Conservation (phyloP, 2,113 vertebrate genomes). For the Cyanoderma ruficeps region DNA sequence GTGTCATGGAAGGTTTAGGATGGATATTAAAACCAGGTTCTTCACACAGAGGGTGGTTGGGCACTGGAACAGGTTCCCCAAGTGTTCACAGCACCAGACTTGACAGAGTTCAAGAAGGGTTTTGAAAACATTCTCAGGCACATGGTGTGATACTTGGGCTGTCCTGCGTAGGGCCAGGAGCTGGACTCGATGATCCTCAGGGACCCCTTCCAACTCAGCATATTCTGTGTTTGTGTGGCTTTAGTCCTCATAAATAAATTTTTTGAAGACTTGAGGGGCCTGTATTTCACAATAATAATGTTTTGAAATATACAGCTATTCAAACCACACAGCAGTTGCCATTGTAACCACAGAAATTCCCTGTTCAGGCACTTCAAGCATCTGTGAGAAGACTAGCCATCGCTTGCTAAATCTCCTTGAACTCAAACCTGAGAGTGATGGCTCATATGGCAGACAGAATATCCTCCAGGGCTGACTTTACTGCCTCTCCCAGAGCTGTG, state of each 20-base stretch:
- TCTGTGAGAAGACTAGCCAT: neutral
- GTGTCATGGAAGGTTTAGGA: neutral
- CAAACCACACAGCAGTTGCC: neutral
- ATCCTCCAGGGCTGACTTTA: neutral
- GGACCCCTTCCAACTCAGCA: neutral
- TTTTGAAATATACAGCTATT: neutral
- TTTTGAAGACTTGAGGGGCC: neutral
- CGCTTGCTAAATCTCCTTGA: neutral
- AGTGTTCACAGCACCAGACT: too few species aligned
- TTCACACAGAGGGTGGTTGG: neutral
- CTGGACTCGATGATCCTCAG: rapidly evolving
- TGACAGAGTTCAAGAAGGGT: neutral
- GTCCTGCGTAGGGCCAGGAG: neutral
- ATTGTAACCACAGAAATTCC: neutral
- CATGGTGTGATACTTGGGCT: neutral
- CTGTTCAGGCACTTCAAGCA: neutral
- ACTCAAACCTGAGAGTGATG: neutral
- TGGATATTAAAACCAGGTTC: neutral
- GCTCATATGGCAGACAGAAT: neutral
- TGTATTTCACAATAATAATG: neutral
- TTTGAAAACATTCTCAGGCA: neutral
- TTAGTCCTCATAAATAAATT: neutral
- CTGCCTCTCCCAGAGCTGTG: neutral
- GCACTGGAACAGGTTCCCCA: neutral
- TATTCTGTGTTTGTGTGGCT: neutral